Percentiles rank a stretch among this genome's conserved stretches.
phyloP scores from a whole-genome alignment of 2,888 invertebrate species.

The Leistus spinibarbis region DNA sequence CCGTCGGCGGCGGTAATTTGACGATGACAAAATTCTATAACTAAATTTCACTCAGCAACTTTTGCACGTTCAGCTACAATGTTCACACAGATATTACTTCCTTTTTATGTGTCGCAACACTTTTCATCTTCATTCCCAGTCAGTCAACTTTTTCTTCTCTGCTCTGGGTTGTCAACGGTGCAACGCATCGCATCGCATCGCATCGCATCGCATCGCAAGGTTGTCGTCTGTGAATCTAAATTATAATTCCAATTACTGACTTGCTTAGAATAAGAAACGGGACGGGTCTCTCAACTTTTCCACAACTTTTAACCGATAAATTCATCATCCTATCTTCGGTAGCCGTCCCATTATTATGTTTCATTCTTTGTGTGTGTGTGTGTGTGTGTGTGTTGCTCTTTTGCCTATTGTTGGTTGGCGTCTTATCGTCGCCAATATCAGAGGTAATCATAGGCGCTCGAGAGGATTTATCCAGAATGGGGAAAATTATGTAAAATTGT shows the following conservation, averaged over 20 bases:
- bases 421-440: not conserved
- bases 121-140: conserved; percentile 13
- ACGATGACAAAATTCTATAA: conserved; percentile 28
- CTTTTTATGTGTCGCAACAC: conserved; percentile 20
- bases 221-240: conserved; percentile 6
- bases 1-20: conserved; percentile 4
- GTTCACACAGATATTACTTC: conserved; percentile 26
- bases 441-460: no score
- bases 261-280: conserved; percentile 36
- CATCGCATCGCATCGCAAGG: not conserved
- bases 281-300: not conserved
- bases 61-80: conserved; percentile 22
- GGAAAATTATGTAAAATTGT: no score
- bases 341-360: not conserved
- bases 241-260: conserved; percentile 35
- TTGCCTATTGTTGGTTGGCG: not conserved
- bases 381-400: not conserved
- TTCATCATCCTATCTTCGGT: conserved; percentile 12
- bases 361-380: not conserved
- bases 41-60: conserved; percentile 19
- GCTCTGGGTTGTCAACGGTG: not conserved
- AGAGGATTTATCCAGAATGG: no score
- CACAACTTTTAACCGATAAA: conserved; percentile 28
- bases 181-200: not conserved
- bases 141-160: conserved; percentile 13